Percentiles rank a stretch among this genome's conserved stretches.
Evolutionary conservation across 2,888 invertebrate species (phyloP).

Genomic region (Diplolepis rosae): DNA sequence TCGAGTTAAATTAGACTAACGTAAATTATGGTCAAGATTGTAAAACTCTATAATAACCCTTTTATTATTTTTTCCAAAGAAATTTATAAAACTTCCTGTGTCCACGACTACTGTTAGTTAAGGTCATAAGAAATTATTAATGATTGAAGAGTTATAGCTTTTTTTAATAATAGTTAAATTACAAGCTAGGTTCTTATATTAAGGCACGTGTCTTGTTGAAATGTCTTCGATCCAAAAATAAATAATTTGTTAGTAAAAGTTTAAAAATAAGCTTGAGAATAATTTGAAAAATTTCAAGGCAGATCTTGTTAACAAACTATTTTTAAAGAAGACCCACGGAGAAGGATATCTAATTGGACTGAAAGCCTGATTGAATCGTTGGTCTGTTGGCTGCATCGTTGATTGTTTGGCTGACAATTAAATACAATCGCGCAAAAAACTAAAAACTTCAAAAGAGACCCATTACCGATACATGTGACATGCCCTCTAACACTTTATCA

Average conservation of each 20-base stretch:
- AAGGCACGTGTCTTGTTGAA: not conserved
- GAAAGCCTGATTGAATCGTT: conserved; percentile 64
- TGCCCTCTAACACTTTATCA: not conserved
- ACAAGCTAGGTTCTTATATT: not conserved
- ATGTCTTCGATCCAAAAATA: conserved; percentile 7
- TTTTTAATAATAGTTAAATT: not conserved
- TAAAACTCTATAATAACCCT: not conserved
- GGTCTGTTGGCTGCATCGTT: conserved; percentile 53
- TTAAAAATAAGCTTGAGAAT: conserved; percentile 40
- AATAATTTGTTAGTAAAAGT: conserved; percentile 3
- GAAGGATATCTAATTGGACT: conserved; percentile 40
- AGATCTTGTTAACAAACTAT: conserved; percentile 37
- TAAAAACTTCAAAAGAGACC: not conserved
- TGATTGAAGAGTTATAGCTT: not conserved
- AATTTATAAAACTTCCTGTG: not conserved
- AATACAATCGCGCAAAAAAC: conserved; percentile 7
- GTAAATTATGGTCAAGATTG: not conserved
- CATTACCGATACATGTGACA: not conserved
- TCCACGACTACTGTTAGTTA: conserved; percentile 23
- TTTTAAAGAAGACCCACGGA: conserved; percentile 18
- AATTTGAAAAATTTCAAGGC: not conserved
- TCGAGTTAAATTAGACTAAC: not conserved
- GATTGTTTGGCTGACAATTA: not conserved
- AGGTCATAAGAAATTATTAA: not conserved
- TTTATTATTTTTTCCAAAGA: not conserved